phyloP scores from a whole-genome alignment of 37 sponge, comb jelly and placozoan genomes.

The Ianthella basta region DNA sequence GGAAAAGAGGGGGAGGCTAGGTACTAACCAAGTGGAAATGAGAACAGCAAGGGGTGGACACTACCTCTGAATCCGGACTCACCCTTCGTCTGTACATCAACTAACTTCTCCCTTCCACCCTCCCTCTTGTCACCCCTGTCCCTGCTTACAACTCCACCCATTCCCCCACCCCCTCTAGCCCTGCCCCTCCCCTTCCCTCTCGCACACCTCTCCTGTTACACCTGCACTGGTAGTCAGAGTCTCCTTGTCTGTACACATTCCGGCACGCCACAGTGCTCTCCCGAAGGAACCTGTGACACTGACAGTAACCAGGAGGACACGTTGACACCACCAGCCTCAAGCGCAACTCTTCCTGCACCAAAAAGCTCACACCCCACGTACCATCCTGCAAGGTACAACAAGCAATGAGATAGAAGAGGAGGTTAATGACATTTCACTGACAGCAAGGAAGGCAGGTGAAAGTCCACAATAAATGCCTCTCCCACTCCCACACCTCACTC shows the following conservation, averaged over 20 bases:
- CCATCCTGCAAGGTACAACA: neutral
- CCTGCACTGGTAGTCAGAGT: constrained; percentile 28
- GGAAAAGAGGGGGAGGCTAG: too few species aligned
- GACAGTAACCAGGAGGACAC: constrained; percentile 51
- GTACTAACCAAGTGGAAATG: neutral
- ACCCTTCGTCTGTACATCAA: neutral
- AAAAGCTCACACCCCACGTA: constrained; percentile 12
- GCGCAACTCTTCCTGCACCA: neutral
- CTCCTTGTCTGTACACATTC: neutral
- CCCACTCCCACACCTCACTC: too few species aligned
- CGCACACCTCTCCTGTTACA: constrained; percentile 22
- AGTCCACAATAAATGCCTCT: too few species aligned
- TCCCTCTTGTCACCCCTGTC: too few species aligned
- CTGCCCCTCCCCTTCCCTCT: neutral
- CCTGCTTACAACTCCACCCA: neutral
- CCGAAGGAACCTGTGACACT: constrained; percentile 1
- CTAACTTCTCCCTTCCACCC: too few species aligned
- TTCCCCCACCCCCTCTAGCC: constrained; percentile 5
- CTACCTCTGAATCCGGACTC: neutral
- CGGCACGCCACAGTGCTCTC: neutral
- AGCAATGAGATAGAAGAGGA: too few species aligned
- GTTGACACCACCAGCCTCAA: neutral
- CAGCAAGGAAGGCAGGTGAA: too few species aligned
- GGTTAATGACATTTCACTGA: neutral
- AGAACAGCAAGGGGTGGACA: neutral